phyloP scores from a whole-genome alignment of 1,140 invertebrate genomes.

The Coptotermes formosanus region DNA sequence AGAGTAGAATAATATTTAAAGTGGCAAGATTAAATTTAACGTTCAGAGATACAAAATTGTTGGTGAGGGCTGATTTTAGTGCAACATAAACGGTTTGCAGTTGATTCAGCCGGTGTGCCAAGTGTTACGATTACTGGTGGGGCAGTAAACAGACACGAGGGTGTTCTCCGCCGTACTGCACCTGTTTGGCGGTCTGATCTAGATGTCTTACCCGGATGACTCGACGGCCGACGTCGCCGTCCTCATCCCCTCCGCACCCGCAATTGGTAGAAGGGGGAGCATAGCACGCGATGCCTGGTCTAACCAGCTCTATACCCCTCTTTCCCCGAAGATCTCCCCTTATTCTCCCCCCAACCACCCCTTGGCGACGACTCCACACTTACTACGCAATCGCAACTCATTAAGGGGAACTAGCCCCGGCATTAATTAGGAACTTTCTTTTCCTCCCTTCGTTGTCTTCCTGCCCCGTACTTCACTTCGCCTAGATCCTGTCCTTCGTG shows the following conservation, averaged over 20 bases:
- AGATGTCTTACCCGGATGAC: constrained; percentile 17
- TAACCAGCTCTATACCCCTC: background rate
- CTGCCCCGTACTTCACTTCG: background rate
- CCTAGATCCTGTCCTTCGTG: background rate
- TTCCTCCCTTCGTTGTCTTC: constrained; percentile 22
- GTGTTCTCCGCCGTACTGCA: background rate
- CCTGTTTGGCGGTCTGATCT: background rate
- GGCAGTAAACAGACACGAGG: background rate
- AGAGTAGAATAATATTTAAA: no score
- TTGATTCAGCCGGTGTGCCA: no score
- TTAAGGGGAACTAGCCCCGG: constrained; percentile 25
- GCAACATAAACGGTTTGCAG: no score
- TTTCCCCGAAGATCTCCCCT: constrained; percentile 13
- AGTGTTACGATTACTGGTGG: no score
- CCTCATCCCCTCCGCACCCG: background rate
- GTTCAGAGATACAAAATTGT: no score
- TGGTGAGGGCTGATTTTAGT: no score
- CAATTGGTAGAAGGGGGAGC: background rate
- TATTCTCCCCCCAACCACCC: background rate
- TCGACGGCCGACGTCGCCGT: constrained; percentile 14
- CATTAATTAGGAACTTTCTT: constrained; percentile 30
- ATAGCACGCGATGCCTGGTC: background rate
- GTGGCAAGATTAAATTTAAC: no score
- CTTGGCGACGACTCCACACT: background rate
- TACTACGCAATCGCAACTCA: constrained; percentile 30